These are phyloP conservation scores for Parambassis ranga DNA, from an alignment of 2,797 vertebrate genomes.

Conservation along the genomic window DNA sequence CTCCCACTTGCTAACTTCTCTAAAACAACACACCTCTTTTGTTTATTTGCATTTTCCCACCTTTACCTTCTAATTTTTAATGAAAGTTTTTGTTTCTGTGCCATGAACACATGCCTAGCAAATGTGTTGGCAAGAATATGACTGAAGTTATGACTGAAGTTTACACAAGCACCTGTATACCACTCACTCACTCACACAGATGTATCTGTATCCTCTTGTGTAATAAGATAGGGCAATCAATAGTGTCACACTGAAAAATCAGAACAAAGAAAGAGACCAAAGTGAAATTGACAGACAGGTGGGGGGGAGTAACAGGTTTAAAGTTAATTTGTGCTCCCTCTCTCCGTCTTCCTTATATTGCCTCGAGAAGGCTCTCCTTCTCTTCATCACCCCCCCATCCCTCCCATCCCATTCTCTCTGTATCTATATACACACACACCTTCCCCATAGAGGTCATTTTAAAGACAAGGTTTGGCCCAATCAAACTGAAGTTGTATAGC, in stretches of 20 bases:
- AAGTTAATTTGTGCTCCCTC: constrained; percentile 71
- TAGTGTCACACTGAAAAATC: constrained; percentile 67
- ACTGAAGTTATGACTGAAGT: constrained; percentile 40
- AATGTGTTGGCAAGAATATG: constrained; percentile 22
- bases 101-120: background rate
- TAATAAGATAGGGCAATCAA: constrained; percentile 72
- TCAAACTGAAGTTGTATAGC: constrained; percentile 82
- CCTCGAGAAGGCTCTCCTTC: constrained; percentile 48
- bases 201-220: constrained; percentile 63
- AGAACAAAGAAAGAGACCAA: constrained; percentile 65
- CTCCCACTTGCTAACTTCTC: background rate
- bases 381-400: constrained; percentile 30
- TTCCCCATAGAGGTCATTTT: constrained; percentile 76
- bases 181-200: constrained; percentile 35
- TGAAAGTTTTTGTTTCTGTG: background rate
- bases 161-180: constrained; percentile 29
- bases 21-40: background rate
- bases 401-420: background rate
- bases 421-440: constrained; percentile 45
- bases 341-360: constrained; percentile 67
- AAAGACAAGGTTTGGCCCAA: constrained; percentile 78
- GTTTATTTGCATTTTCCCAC: background rate
- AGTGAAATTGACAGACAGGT: constrained; percentile 77
- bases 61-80: too few species aligned
- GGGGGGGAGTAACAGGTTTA: constrained; percentile 75